Conservation (phyloP, 2,888 invertebrate species). For the Margaritifera margaritifera region DNA sequence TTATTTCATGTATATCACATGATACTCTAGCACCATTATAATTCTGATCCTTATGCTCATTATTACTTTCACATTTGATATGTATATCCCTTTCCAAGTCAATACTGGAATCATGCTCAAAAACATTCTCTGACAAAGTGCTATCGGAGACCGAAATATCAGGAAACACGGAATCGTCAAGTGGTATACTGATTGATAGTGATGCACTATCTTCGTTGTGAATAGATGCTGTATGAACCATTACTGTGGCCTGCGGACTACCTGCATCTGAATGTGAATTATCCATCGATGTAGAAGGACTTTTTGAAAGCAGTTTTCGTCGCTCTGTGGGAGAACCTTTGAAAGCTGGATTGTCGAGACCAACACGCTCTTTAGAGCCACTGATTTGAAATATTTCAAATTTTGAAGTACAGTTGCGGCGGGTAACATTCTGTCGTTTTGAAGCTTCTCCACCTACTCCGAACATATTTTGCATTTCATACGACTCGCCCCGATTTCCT, state of each 20-base stretch:
- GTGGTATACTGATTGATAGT: too few species aligned
- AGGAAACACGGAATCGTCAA: too few species aligned
- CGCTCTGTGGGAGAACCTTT: constrained; percentile 37
- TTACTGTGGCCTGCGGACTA: constrained; percentile 12
- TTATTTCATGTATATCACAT: neutral
- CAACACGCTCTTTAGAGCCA: constrained; percentile 14
- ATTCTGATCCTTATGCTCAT: neutral
- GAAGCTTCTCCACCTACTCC: constrained; percentile 2
- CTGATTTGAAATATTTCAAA: constrained; percentile 16
- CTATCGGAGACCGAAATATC: too few species aligned
- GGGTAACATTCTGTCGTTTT: constrained; percentile 10
- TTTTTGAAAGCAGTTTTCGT: neutral
- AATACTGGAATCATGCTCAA: constrained; percentile 10
- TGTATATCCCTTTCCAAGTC: constrained; percentile 12
- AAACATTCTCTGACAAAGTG: too few species aligned
- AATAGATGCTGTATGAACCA: constrained; percentile 36
- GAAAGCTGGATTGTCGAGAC: constrained; percentile 51
- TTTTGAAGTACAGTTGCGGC: constrained; percentile 18
- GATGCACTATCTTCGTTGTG: constrained; percentile 18
- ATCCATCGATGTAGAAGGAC: too few species aligned
- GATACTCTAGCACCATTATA: constrained; percentile 5
- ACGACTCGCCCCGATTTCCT: constrained; percentile 33
- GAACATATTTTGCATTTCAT: constrained; percentile 20
- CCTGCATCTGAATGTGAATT: too few species aligned
- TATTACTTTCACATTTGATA: constrained; percentile 1